phyloP scores from a whole-genome alignment of 2,797 vertebrate genomes.

The Rhyacichthys aspro region DNA sequence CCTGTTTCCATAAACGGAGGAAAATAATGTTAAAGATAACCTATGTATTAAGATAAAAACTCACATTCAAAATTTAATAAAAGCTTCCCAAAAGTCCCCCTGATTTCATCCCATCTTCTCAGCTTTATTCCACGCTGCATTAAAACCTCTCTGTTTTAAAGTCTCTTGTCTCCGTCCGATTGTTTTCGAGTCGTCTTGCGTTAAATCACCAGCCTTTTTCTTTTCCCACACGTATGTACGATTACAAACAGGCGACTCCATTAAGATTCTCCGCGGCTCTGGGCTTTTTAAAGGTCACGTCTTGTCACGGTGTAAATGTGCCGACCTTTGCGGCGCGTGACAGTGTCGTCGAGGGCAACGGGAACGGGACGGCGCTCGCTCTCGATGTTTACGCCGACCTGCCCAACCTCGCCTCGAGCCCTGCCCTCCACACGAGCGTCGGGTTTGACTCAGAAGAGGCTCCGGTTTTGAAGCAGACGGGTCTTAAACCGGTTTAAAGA shows the following conservation, averaged over 20 bases:
- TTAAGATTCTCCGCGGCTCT: conserved; percentile 66
- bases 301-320: conserved; percentile 79
- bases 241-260: conserved; percentile 30
- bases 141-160: no score
- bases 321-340: conserved; percentile 81
- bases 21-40: no score
- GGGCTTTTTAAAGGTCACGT: conserved; percentile 78
- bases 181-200: neutral
- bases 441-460: conserved; percentile 1
- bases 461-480: no score
- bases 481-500: no score
- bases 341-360: conserved; percentile 58
- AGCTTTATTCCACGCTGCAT: no score
- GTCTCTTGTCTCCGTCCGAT: no score
- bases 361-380: conserved; percentile 40
- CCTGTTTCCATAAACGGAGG: no score
- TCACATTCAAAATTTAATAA: no score
- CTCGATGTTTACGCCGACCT: conserved; percentile 38
- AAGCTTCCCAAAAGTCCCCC: no score
- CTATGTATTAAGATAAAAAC: no score
- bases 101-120: no score
- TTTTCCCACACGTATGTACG: conserved; percentile 8
- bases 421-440: conserved; percentile 35
- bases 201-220: conserved; percentile 33
- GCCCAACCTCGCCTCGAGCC: conserved; percentile 35